Base-by-base conservation (phyloP, 1,140 invertebrate species). In the Drosophila nigrodunni region DNA sequence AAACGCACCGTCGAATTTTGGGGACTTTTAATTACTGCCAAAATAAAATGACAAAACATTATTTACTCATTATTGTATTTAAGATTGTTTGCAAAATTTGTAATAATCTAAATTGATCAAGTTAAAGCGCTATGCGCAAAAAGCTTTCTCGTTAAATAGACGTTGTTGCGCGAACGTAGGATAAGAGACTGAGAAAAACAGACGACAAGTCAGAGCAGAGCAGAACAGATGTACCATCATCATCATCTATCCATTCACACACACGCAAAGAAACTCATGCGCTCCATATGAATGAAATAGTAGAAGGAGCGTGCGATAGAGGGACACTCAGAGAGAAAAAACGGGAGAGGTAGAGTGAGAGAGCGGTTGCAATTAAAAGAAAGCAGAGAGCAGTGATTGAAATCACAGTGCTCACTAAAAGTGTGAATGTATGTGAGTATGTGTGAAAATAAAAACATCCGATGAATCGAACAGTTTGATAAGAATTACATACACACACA, bases 101-200 rank as follows among this genome's bases (percentile, higher is more conserved):
- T 43, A 65, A 71, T 57, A 8, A 60, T 62, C 18, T 66, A 55
- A 58, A 18, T 52, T 52, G 15, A 13, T 64, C 15, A 68, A 74
- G 11, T 66, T 57, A 66, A 72, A 59, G 85, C 80, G 75, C 74
- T 62, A 66, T 67, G 85, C 85, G 85, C 80, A 43, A 70, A 64
- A 70, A 65, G 30, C 54, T 64, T 41, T 34, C 60, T 57, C 61
- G 55, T 5, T 39, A 65, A 30, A 30, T 54, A 70, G 77, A 76
- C 79, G 77, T 88, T 75, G 80, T 89, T 88, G 74, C 83, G 83
- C 83, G 80, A 87, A 88, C 80, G 77, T 83, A 74, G 62, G 52
- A 77, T 83, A 78, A 88, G 85, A 89, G 83, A 88, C 77, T 88
- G 64, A 54, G 80, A 67, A 80, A 74, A 77, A 72, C 57, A 82